Base-by-base conservation (phyloP, 2,113 vertebrate genomes). In the Bos taurus region DNA sequence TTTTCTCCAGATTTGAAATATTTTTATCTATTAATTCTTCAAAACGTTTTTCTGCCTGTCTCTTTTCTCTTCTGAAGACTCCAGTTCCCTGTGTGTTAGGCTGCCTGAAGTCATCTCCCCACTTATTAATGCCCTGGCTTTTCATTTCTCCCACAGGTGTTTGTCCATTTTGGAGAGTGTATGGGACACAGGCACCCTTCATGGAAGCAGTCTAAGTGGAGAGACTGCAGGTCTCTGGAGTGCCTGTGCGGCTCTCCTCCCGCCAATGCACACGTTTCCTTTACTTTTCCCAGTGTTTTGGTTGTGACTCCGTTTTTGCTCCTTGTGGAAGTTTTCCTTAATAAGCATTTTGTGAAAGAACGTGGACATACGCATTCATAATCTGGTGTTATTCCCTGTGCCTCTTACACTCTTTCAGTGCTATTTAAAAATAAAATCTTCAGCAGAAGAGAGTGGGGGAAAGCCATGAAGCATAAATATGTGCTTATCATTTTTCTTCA, bases 211-310 rank as follows among this genome's bases (percentile, higher is more conserved):
- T 23, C 26, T 23, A 5, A 5, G 25, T 19, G 9, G 23, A 3
- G 56, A 5, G 30, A 13, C 56, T 25, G 21, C 36, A 0, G 16
- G 17, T 5, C 57, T 19, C 54, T 10, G 1, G 50, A 5, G 9
- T 2, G 0, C 43, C 15, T 0, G 3, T 14, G 19, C 2, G 0
- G n/a, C 43, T 50, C 5, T 52, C 21, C 43, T 28, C 15, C 57
- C 21, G 1, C 28, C 30, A 12, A 2, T 1, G 7, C 5, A 1
- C 67, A 5, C 10, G 57, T 50, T 26, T n/a, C 25, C 14, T 40
- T 2, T 15, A 2, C 54, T 52, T 59, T 14, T 4, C 17, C 16
- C n/a, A 28, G 2, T n/a, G n/a, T 92, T 81, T 43, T 7, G 33
- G 30, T 28, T 19, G 6, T 36, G 15, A 6, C 13, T 87, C 14